Percentiles rank a stretch among this genome's conserved stretches.
Evolutionary conservation across 2,888 invertebrate species (phyloP).

Genomic region (Eupithecia dodoneata): DNA sequence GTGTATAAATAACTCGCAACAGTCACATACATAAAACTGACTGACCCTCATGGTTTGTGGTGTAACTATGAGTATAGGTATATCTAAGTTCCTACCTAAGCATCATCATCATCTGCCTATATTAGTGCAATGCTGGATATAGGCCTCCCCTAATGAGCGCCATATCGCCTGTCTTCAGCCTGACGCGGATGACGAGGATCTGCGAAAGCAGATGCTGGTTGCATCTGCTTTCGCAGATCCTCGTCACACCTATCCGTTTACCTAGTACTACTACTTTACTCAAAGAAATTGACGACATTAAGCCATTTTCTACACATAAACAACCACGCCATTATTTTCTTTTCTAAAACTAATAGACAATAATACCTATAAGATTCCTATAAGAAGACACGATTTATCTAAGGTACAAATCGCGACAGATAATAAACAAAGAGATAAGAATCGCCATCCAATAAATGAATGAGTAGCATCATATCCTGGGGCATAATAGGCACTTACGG

Average conservation of each 20-base stretch:
- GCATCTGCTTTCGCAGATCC: no score
- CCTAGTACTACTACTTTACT: background rate
- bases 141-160: no score
- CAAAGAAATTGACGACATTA: background rate
- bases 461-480: constrained; percentile 55
- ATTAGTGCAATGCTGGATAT: no score
- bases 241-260: no score
- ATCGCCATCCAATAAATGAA: constrained; percentile 59
- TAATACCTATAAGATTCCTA: constrained; percentile 18
- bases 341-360: constrained; percentile 9
- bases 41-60: constrained; percentile 8
- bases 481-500: constrained; percentile 60
- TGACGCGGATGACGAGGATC: no score
- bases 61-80: background rate
- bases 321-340: background rate
- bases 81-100: no score
- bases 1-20: constrained; percentile 9
- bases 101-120: no score
- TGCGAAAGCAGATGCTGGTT: no score
- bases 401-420: constrained; percentile 30
- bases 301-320: background rate
- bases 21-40: constrained; percentile 12
- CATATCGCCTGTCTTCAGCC: no score
- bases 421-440: constrained; percentile 61
- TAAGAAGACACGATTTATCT: constrained; percentile 24